A percentile compares a stretch with the other conserved stretches of the same genome.
Conservation (phyloP, 1,140 invertebrate species). For the Asobara japonica region DNA sequence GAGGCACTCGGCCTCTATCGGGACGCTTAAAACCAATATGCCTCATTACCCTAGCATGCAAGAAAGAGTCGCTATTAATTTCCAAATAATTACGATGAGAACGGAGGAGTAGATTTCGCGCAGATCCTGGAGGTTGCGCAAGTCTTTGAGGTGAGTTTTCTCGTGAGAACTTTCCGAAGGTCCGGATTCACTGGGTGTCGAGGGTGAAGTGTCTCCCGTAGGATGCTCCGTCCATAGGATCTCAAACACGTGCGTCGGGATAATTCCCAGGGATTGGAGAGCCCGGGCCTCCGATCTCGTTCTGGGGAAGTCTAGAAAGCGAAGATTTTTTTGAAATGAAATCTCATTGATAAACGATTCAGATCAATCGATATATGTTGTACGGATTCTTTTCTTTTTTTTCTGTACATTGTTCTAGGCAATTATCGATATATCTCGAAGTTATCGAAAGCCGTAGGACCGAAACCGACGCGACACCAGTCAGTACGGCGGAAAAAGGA, state of each 20-base stretch:
- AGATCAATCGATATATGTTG: too few relatives aligned
- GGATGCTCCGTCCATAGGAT: constrained; percentile 53
- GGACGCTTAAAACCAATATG: too few relatives aligned
- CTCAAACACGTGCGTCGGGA: constrained; percentile 67
- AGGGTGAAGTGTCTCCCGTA: neutral
- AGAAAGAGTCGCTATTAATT: neutral
- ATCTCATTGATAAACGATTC: too few relatives aligned
- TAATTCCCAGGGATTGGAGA: constrained; percentile 60
- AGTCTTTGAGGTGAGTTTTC: neutral
- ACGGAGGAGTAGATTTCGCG: constrained; percentile 41
- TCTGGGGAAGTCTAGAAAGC: constrained; percentile 63
- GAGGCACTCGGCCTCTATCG: too few relatives aligned
- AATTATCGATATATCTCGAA: too few relatives aligned
- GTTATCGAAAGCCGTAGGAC: too few relatives aligned
- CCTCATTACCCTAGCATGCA: too few relatives aligned
- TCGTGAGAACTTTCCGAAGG: neutral
- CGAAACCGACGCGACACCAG: too few relatives aligned
- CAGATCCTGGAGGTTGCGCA: constrained; percentile 37
- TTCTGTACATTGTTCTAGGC: too few relatives aligned
- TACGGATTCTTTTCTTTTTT: too few relatives aligned
- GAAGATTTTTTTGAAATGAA: too few relatives aligned
- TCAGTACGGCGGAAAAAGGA: too few relatives aligned
- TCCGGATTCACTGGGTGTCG: neutral
- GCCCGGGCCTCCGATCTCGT: constrained; percentile 60
- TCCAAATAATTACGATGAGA: constrained; percentile 42